Evolutionary conservation across 2,797 vertebrate genomes (phyloP).

Genomic region (Rhabdomys pumilio): DNA sequence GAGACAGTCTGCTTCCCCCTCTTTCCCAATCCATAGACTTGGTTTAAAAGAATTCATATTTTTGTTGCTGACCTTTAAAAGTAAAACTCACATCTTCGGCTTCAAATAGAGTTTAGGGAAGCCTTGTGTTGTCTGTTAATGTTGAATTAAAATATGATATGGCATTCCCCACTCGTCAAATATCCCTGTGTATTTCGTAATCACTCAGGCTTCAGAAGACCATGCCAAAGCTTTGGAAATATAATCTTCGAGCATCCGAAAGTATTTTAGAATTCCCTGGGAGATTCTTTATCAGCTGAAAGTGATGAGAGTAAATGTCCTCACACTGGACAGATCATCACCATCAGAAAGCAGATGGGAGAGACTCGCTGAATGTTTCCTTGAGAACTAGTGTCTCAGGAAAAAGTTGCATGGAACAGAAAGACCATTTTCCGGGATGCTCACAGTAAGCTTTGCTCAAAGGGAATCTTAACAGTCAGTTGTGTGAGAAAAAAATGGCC

Average conservation of each 20-base stretch:
- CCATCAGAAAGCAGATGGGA: background rate
- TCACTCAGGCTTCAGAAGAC: background rate
- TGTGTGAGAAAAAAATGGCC: background rate
- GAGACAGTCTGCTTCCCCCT: background rate
- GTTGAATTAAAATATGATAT: background rate
- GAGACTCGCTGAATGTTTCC: background rate
- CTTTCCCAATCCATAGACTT: background rate
- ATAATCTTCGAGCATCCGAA: background rate
- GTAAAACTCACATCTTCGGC: background rate
- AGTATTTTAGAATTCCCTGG: background rate
- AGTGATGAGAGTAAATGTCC: background rate
- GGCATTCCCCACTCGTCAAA: background rate
- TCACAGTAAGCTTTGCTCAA: background rate
- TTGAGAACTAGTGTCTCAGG: background rate
- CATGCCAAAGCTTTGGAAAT: constrained; percentile 27
- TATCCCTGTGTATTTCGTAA: background rate
- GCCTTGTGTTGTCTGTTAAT: background rate
- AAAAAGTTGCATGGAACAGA: accelerated
- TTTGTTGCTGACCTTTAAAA: background rate
- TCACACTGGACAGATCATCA: background rate
- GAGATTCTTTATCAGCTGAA: background rate
- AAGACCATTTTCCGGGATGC: background rate
- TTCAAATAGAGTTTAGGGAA: constrained; percentile 28
- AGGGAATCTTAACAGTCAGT: background rate
- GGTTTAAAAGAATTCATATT: background rate